phyloP scores from a whole-genome alignment of 53 echinoderm and acorn worm species.

The Arbacia lixula region DNA sequence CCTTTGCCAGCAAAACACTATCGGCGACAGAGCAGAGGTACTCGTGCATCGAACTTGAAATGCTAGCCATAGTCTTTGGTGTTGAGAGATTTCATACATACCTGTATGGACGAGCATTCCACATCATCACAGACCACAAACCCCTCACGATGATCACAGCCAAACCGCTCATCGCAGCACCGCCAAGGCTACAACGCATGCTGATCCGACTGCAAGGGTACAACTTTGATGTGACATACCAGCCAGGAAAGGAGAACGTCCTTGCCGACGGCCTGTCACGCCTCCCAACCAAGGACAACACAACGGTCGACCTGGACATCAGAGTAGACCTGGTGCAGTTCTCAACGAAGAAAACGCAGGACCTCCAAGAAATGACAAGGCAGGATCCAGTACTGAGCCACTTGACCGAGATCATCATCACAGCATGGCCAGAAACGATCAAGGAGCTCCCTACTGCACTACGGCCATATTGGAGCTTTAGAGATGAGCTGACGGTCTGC shows the following conservation, averaged over 20 bases:
- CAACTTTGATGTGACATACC: slow-evolving; percentile 48
- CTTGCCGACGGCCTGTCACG: slow-evolving; percentile 41
- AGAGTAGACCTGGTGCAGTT: slow-evolving; percentile 51
- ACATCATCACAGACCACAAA: slow-evolving; percentile 64
- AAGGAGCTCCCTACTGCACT: slow-evolving; percentile 51
- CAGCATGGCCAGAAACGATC: slow-evolving; percentile 54
- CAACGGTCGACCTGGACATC: slow-evolving; percentile 28
- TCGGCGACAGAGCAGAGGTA: slow-evolving; percentile 55
- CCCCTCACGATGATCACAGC: slow-evolving; percentile 49
- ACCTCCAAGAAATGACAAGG: slow-evolving; percentile 21
- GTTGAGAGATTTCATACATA: slow-evolving; percentile 66
- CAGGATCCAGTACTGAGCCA: slow-evolving; percentile 40
- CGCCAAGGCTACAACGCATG: slow-evolving; percentile 61
- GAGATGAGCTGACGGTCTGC: slow-evolving; percentile 63
- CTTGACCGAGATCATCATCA: slow-evolving; percentile 42
- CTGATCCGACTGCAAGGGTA: slow-evolving; percentile 54
- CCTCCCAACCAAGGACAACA: slow-evolving; percentile 26
- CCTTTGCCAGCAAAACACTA: slow-evolving; percentile 66
- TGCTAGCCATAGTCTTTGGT: slow-evolving; percentile 58
- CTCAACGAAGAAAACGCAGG: background rate
- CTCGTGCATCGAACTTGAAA: slow-evolving; percentile 58
- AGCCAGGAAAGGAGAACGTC: slow-evolving; percentile 30
- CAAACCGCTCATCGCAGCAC: slow-evolving; percentile 61
- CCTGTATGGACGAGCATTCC: slow-evolving; percentile 60
- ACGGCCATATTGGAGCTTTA: slow-evolving; percentile 53